Conservation (phyloP, 64 coral and sea anemone genomes). For the Anthopleura sola region DNA sequence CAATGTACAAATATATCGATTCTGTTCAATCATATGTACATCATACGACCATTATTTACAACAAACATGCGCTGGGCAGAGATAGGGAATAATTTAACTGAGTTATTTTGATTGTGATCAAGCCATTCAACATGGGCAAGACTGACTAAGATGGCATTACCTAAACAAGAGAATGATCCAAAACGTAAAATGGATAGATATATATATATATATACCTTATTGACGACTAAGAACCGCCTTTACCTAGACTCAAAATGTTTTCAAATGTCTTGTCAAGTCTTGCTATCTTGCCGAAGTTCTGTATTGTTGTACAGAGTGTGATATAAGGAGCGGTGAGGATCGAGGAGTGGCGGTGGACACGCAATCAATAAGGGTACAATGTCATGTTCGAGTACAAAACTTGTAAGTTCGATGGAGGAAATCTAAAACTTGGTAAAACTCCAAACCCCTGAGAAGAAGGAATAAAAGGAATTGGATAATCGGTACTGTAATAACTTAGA, state of each 20-base stretch:
- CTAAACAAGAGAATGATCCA: no score
- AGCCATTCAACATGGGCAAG: no score
- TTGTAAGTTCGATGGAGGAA: slow-evolving; percentile 56
- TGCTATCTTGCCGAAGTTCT: no score
- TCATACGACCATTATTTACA: background rate
- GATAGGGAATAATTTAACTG: background rate
- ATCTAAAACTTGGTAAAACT: slow-evolving; percentile 34
- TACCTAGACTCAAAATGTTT: no score
- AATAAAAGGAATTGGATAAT: slow-evolving; percentile 17
- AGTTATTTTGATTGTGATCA: no score
- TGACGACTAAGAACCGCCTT: no score
- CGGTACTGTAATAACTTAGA: slow-evolving; percentile 24
- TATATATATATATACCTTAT: no score
- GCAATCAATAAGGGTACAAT: slow-evolving; percentile 23
- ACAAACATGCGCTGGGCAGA: background rate
- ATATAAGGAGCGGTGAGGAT: no score
- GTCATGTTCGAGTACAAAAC: slow-evolving; percentile 57
- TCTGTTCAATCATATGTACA: background rate
- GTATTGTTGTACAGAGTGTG: no score
- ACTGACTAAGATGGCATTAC: background rate
- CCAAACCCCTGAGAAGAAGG: slow-evolving; percentile 35
- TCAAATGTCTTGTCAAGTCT: no score
- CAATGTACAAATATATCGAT: background rate
- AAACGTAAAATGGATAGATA: no score
- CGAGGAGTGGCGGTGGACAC: no score